Base-by-base conservation (phyloP, 2,797 vertebrate genomes). In the Clarias laeviceps region DNA sequence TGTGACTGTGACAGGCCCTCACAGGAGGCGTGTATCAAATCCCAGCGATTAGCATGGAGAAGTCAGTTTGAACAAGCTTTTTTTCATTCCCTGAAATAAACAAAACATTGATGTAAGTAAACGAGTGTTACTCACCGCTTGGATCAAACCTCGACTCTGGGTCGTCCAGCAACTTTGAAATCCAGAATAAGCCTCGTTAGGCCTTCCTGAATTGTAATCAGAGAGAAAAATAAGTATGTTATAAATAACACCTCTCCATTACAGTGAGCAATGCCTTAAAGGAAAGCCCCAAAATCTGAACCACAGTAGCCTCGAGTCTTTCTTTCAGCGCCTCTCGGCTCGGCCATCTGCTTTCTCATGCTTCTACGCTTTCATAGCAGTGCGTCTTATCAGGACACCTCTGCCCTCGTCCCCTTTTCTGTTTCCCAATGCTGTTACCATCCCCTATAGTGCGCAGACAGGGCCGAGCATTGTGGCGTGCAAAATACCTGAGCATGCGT, bases 271-370 rank as follows among this genome's bases (percentile, higher is more conserved):
- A 45, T 14, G 17, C 8, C 69, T 27, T 17, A 50, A 80, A 84
- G 17, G 57, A 57, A 45, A 50, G 4, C 37, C 56, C 65, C 4
- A 40, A 59, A 79, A 84, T 84, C 61, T 62, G 6, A 65, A 78
- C 82, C 82, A 78, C 66, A 84, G 34, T 66, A 84, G n/a, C 50
- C 73, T 68, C 2, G 15, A 4, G 83, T 40, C 64, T 69, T 79
- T 69, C 77, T 68, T 69, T 79, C 37, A 50, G 59, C 37, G 37
- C 12, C 61, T 80, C 40, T 14, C 29, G 27, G 84, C 68, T 64
- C n/a, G 27, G 59, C 68, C 84, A 64, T 85, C 85, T 82, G 85
- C 85, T 82, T 86, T 86, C 85, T 77, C 85, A 86, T 82, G 80
- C 70, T 17, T 86, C 85, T 82, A 82, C 72, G 65, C 80, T 86